Conservation (phyloP, 2,113 vertebrate genomes). For the Rhinolophus ferrumequinum region DNA sequence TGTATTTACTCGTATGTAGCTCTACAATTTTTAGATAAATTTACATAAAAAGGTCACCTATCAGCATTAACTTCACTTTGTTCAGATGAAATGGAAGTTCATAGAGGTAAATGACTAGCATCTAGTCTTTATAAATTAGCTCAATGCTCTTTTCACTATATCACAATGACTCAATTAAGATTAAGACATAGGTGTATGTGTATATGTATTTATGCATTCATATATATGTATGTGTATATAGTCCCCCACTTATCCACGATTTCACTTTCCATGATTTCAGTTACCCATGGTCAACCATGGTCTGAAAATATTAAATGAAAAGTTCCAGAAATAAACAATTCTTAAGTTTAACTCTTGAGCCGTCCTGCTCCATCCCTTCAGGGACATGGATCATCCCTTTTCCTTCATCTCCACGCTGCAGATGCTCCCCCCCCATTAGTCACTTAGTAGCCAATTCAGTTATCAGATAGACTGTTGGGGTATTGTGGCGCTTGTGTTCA, state of each 20-base stretch:
- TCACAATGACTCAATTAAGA: background rate
- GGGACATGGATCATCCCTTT: background rate
- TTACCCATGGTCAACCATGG: background rate
- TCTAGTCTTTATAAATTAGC: background rate
- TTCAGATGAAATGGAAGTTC: background rate
- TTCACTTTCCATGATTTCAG: background rate
- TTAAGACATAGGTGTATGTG: background rate
- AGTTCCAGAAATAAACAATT: background rate
- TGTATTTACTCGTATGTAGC: background rate
- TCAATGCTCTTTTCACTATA: background rate
- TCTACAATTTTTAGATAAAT: background rate
- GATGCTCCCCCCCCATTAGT: no score
- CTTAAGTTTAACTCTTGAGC: background rate
- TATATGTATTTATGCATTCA: no score
- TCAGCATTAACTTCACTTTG: background rate
- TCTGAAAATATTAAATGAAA: background rate
- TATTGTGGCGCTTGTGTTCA: background rate
- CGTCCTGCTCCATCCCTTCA: background rate
- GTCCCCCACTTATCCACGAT: background rate
- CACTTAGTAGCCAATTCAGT: background rate
- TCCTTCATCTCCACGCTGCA: background rate
- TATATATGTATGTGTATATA: fast-evolving
- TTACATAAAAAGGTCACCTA: background rate
- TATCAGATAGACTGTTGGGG: background rate
- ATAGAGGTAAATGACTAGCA: background rate